These are phyloP conservation scores for Takifugu ocellatus DNA, from an alignment of 2,797 vertebrate genomes.

Conservation along the genomic window DNA sequence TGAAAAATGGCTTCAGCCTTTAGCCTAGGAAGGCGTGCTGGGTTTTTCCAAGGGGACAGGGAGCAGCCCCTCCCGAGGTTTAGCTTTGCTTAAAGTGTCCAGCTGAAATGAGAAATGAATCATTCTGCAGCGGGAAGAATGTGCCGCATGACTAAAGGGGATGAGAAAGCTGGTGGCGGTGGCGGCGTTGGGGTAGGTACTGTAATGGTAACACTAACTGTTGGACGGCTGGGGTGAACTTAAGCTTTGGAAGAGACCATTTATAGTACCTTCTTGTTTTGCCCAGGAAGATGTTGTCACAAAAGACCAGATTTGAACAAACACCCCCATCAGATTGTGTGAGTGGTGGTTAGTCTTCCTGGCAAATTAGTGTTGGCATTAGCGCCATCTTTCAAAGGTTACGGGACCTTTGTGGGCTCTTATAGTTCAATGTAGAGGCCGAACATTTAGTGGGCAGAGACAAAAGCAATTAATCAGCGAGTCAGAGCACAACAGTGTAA, in stretches of 20 bases:
- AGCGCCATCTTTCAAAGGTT: too few species aligned
- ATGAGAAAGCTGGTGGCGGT: constrained; percentile 30
- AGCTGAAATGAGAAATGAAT: constrained; percentile 66
- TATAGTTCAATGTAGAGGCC: too few species aligned
- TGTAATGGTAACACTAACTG: background rate
- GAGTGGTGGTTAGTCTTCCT: too few species aligned
- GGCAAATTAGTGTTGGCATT: too few species aligned
- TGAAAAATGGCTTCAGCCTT: constrained; percentile 21
- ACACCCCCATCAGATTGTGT: too few species aligned
- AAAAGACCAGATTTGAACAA: too few species aligned
- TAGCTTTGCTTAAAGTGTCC: constrained; percentile 43
- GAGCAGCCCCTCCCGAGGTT: constrained; percentile 40
- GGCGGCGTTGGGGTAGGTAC: constrained; percentile 10
- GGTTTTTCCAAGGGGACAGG: constrained; percentile 29
- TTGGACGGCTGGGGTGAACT: background rate
- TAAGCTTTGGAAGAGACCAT: constrained; percentile 1
- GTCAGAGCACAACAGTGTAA: too few species aligned
- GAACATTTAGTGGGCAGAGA: background rate
- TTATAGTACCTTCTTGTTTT: too few species aligned
- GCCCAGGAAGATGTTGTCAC: too few species aligned
- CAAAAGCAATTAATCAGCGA: background rate
- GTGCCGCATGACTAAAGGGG: constrained; percentile 50
- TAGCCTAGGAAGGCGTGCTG: constrained; percentile 1
- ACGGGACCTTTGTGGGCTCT: too few species aligned
- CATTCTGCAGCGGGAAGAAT: constrained; percentile 40